Percentiles rank a stretch among this genome's conserved stretches.
These are phyloP conservation scores for Ophthalmolycus amberensis DNA, from an alignment of 2,113 vertebrate species.

Conservation along the genomic window DNA sequence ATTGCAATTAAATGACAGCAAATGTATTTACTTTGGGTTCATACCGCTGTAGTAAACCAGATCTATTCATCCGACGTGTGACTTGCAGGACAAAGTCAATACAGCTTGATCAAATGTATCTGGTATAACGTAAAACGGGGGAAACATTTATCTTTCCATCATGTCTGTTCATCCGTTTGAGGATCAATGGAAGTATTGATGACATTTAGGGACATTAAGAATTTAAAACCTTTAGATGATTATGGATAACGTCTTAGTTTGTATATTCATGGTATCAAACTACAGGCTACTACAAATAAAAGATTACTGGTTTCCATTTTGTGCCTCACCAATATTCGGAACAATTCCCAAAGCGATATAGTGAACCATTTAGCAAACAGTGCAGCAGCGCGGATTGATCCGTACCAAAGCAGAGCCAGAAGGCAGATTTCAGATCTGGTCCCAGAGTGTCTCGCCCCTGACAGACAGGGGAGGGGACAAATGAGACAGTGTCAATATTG, in stretches of 20 bases:
- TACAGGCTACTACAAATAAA: background rate
- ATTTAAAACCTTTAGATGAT: background rate
- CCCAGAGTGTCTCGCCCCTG: constrained; percentile 58
- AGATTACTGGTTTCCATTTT: background rate
- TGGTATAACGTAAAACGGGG: background rate
- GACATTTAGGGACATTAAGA: background rate
- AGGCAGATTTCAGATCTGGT: constrained; percentile 59
- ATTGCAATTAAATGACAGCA: background rate
- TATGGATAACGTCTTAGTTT: background rate
- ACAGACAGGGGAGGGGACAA: constrained; percentile 66
- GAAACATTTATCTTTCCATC: background rate
- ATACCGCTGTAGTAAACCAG: background rate
- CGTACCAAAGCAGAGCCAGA: constrained; percentile 37
- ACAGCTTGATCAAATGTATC: background rate
- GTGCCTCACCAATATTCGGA: background rate
- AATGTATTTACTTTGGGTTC: background rate
- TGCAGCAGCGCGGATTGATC: constrained; percentile 27
- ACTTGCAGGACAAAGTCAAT: background rate
- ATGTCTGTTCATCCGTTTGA: background rate
- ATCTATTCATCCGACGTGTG: background rate
- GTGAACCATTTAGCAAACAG: constrained; percentile 18
- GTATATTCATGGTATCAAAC: background rate
- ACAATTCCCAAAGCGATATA: constrained; percentile 22
- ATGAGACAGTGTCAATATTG: constrained; percentile 78
- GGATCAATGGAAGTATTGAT: too few relatives aligned